These are phyloP conservation scores for Progne subis DNA, from an alignment of 2,113 vertebrate species.

Conservation along the genomic window DNA sequence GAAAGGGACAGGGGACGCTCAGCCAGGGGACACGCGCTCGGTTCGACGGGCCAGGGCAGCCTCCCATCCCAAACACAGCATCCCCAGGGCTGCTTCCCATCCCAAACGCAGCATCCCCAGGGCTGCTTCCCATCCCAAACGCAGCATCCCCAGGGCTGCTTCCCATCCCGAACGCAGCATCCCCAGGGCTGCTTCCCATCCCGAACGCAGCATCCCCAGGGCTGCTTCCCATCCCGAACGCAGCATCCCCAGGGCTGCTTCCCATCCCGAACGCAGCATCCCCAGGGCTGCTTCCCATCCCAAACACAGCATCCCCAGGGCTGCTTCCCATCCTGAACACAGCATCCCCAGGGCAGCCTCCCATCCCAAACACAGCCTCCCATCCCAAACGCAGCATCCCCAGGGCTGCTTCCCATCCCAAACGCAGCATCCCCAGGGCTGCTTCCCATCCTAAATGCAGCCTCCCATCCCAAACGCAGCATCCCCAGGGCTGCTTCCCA, in stretches of 20 bases:
- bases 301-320: neutral
- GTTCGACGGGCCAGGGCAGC: too few species aligned
- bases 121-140: rapidly evolving
- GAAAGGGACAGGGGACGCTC: neutral
- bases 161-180: neutral
- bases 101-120: neutral
- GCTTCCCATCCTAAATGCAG: neutral
- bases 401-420: neutral
- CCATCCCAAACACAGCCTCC: neutral
- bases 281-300: too few species aligned
- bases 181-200: rapidly evolving
- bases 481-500: too few species aligned
- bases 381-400: neutral
- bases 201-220: neutral
- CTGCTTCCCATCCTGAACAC: neutral
- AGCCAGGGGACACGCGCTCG: too few species aligned
- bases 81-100: neutral
- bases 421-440: neutral
- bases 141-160: rapidly evolving
- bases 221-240: too few species aligned
- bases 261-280: neutral
- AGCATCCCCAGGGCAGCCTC: neutral
- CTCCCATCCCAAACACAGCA: neutral
- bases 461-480: too few species aligned
- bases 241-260: neutral